Conservation (phyloP, 2,888 invertebrate species). For the Oxyscelio sp. region DNA sequence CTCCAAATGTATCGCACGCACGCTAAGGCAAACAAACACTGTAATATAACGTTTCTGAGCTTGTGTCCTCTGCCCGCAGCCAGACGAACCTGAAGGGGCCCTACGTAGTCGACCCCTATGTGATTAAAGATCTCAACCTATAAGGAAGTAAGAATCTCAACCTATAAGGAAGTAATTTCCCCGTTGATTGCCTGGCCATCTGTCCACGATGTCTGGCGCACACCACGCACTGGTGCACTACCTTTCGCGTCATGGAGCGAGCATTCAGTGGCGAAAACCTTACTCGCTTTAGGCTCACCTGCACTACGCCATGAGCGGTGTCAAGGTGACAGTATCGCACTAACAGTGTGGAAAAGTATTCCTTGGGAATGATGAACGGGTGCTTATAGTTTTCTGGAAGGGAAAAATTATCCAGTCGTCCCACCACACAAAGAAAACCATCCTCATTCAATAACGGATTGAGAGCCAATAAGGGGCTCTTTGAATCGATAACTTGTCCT, state of each 20-base stretch:
- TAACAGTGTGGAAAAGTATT: neutral
- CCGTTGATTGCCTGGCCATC: constrained; percentile 69
- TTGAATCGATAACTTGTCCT: neutral
- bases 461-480: constrained; percentile 16
- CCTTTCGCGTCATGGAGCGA: constrained; percentile 3
- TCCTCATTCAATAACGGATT: constrained; percentile 22
- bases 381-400: neutral
- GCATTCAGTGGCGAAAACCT: constrained; percentile 42
- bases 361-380: neutral
- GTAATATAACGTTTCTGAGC: constrained; percentile 30
- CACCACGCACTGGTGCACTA: constrained; percentile 4
- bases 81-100: constrained; percentile 28
- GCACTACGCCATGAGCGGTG: constrained; percentile 14
- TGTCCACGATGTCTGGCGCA: constrained; percentile 14
- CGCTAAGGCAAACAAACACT: too few species aligned
- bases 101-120: constrained; percentile 54
- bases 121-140: too few species aligned
- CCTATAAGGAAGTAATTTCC: constrained; percentile 78
- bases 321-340: neutral
- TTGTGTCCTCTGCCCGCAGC: constrained; percentile 28
- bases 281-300: constrained; percentile 42
- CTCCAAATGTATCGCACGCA: too few species aligned
- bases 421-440: constrained; percentile 27
- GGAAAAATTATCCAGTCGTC: constrained; percentile 15
- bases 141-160: too few species aligned